A percentile compares a stretch with the other conserved stretches of the same genome.
Evolutionary conservation across 2,888 invertebrate species (phyloP).

Genomic region (Phalangium opilio): DNA sequence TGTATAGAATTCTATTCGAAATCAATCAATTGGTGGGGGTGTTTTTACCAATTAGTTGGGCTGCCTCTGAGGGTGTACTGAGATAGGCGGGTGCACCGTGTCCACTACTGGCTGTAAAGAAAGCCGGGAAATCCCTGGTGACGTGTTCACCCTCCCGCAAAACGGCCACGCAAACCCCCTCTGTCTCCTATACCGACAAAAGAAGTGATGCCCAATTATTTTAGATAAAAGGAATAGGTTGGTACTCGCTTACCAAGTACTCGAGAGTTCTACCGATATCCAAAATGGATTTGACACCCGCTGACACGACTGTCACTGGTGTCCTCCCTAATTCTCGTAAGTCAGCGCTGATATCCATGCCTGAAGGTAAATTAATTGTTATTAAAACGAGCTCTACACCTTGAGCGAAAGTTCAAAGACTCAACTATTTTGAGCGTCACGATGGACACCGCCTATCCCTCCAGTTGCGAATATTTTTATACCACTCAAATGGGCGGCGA

Average conservation of each 20-base stretch:
- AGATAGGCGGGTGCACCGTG: constrained; percentile 54
- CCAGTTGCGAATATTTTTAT: constrained; percentile 91
- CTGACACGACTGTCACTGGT: constrained; percentile 77
- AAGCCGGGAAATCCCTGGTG: constrained; percentile 73
- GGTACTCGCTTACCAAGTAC: constrained; percentile 50
- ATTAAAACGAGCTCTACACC: too few species aligned
- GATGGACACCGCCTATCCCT: constrained; percentile 82
- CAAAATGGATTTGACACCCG: constrained; percentile 92
- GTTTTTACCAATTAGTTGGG: constrained; percentile 42
- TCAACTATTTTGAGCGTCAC: constrained; percentile 58
- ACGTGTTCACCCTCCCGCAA: neutral
- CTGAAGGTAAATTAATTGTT: constrained; percentile 21
- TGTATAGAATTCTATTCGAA: too few species aligned
- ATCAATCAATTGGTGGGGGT: too few species aligned
- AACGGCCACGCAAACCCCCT: constrained; percentile 70
- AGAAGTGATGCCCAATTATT: too few species aligned
- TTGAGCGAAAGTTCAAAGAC: too few species aligned
- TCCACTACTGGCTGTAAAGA: constrained; percentile 68
- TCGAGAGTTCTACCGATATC: constrained; percentile 89
- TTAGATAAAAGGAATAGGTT: too few species aligned
- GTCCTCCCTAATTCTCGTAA: constrained; percentile 74
- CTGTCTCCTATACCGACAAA: constrained; percentile 55
- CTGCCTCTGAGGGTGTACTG: constrained; percentile 47
- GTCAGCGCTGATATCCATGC: constrained; percentile 85
- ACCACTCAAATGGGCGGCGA: constrained; percentile 61